Evolutionary conservation across 2,888 invertebrate genomes (phyloP).

Genomic region (Coenonympha arcania): DNA sequence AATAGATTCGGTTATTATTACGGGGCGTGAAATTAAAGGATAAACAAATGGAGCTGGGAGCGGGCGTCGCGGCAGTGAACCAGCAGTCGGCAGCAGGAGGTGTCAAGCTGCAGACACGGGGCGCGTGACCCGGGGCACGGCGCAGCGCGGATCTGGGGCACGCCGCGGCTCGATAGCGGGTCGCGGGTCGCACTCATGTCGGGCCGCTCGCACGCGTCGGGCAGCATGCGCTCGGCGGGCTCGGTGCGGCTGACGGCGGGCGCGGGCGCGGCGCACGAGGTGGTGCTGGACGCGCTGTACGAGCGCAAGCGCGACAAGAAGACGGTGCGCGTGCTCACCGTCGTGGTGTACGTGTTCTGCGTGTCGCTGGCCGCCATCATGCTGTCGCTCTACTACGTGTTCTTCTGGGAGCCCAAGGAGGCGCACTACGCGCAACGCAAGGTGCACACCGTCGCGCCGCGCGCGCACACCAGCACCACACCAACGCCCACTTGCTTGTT

Average conservation of each 20-base stretch:
- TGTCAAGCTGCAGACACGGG: constrained; percentile 67
- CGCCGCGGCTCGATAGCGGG: constrained; percentile 67
- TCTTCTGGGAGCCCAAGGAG: constrained; percentile 90
- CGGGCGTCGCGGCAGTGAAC: constrained; percentile 64
- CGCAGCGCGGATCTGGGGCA: constrained; percentile 65
- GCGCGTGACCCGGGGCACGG: constrained; percentile 60
- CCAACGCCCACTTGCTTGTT: constrained; percentile 73
- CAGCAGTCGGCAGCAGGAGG: constrained; percentile 67
- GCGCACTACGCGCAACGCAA: constrained; percentile 69
- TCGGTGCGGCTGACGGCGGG: constrained; percentile 63
- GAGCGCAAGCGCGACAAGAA: constrained; percentile 90
- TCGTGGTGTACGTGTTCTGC: constrained; percentile 93
- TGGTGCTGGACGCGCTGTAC: constrained; percentile 82
- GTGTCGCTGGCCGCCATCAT: constrained; percentile 95
- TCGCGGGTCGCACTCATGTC: constrained; percentile 63
- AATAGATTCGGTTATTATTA: constrained; percentile 60
- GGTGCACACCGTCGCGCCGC: constrained; percentile 69
- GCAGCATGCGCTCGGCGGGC: constrained; percentile 70
- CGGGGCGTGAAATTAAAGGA: constrained; percentile 70
- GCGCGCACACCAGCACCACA: constrained; percentile 70
- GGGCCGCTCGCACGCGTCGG: constrained; percentile 70
- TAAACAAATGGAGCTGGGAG: constrained; percentile 69
- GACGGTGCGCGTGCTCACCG: constrained; percentile 91
- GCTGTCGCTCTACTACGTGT: constrained; percentile 93
- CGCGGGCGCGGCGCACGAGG: constrained; percentile 66